Percentiles rank a stretch among this genome's conserved stretches.
Evolutionary conservation across 2,888 invertebrate species (phyloP).

Genomic region (Caenorhabditis plicata): DNA sequence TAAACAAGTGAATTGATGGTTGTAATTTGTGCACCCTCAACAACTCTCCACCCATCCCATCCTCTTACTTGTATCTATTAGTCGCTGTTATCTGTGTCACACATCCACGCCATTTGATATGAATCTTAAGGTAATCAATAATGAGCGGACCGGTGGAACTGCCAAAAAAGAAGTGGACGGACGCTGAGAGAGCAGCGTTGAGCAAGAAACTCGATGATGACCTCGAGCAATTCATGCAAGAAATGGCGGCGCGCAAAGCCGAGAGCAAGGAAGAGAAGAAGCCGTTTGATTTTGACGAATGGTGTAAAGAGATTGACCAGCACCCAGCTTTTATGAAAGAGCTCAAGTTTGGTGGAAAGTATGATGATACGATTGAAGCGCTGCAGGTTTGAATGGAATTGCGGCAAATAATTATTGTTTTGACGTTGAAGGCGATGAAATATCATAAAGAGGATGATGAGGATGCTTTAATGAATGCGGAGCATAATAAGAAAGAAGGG

Average conservation of each 20-base stretch:
- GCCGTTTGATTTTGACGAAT: slow-evolving; percentile 62
- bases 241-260: slow-evolving; percentile 52
- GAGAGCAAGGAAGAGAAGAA: slow-evolving; percentile 37
- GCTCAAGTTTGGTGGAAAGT: slow-evolving; percentile 44
- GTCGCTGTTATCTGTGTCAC: neutral
- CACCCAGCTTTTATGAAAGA: slow-evolving; percentile 64
- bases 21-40: too few species aligned
- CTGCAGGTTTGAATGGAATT: slow-evolving; percentile 72
- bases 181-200: slow-evolving; percentile 50
- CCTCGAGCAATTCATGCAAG: slow-evolving; percentile 58
- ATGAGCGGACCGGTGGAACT: slow-evolving; percentile 9
- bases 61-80: too few species aligned
- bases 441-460: slow-evolving; percentile 74
- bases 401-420: neutral
- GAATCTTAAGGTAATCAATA: neutral
- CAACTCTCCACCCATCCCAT: neutral
- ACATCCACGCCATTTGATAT: neutral
- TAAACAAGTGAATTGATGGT: too few species aligned
- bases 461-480: slow-evolving; percentile 75
- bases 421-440: slow-evolving; percentile 79
- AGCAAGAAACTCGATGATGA: slow-evolving; percentile 59
- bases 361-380: slow-evolving; percentile 55
- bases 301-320: slow-evolving; percentile 59
- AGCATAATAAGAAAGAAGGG: slow-evolving; percentile 89
- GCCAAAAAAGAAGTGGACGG: slow-evolving; percentile 37